These are phyloP conservation scores for Gavialis gangeticus DNA, from an alignment of 2,113 vertebrate genomes.

Conservation along the genomic window DNA sequence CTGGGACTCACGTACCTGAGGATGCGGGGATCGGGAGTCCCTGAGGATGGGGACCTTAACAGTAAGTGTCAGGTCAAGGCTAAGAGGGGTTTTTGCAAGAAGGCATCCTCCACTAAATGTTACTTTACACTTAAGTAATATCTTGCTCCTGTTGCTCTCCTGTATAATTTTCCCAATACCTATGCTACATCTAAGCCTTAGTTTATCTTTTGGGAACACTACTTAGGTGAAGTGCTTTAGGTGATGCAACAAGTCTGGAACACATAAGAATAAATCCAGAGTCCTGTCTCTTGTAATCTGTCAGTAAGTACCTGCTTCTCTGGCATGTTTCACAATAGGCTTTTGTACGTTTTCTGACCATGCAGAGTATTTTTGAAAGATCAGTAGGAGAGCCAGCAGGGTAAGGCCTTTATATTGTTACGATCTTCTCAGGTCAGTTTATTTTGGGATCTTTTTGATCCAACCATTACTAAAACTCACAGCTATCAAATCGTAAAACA, in stretches of 20 bases:
- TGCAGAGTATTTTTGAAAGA: not conserved
- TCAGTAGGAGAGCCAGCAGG: not conserved
- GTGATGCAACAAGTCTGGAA: not conserved
- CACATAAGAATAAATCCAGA: not conserved
- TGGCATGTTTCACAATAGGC: not conserved
- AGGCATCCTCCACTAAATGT: constrained; percentile 1
- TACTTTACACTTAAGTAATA: not conserved
- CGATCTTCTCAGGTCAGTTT: not conserved
- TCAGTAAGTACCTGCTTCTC: not conserved
- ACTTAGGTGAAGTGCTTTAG: not conserved
- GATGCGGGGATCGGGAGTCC: constrained; percentile 90
- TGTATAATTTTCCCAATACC: not conserved
- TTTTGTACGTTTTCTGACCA: not conserved
- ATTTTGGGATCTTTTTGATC: not conserved
- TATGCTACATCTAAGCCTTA: not conserved
- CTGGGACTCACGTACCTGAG: constrained; percentile 96
- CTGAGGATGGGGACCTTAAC: constrained; percentile 80
- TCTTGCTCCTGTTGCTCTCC: not conserved
- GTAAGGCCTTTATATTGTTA: not conserved
- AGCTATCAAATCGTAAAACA: not conserved
- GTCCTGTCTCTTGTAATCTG: not conserved
- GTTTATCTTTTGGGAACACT: not conserved
- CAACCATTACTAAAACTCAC: not conserved
- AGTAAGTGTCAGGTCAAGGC: constrained; percentile 85
- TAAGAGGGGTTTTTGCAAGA: constrained; percentile 47